Conservation (phyloP, 2,797 vertebrate species). For the Chlorospingus flavigularis region DNA sequence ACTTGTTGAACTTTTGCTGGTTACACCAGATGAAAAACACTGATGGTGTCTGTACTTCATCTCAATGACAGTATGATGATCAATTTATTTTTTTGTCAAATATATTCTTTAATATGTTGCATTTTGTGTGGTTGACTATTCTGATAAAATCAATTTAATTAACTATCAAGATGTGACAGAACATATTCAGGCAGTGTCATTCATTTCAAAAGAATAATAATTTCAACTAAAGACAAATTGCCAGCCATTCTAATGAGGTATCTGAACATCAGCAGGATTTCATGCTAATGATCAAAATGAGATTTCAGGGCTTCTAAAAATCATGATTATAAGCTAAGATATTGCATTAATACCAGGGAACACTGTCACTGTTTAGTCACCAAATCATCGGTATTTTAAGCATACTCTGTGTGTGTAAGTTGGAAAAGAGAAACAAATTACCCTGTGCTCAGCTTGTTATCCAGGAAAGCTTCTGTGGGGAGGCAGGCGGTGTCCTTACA, state of each 20-base stretch:
- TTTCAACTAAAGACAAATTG: constrained; percentile 71
- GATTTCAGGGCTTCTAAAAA: constrained; percentile 62
- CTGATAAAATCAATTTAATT: constrained; percentile 75
- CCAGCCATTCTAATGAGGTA: constrained; percentile 69
- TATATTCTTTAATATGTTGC: constrained; percentile 57
- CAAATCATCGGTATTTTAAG: constrained; percentile 50
- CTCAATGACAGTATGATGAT: constrained; percentile 48
- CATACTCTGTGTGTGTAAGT: background rate
- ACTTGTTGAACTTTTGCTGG: background rate
- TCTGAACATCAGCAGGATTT: constrained; percentile 65
- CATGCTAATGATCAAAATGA: constrained; percentile 69
- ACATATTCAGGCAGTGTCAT: constrained; percentile 66
- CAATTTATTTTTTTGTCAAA: constrained; percentile 72
- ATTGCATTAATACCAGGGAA: constrained; percentile 66
- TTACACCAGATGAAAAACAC: background rate
- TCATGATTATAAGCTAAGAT: constrained; percentile 50
- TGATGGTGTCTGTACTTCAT: constrained; percentile 1
- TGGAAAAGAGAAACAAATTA: constrained; percentile 2
- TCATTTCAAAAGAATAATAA: constrained; percentile 72
- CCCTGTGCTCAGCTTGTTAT: constrained; percentile 22
- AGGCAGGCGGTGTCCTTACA: background rate
- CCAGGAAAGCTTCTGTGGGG: background rate
- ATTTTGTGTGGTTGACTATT: constrained; percentile 68
- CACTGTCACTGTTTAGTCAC: constrained; percentile 60
- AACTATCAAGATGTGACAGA: constrained; percentile 72